Base-by-base conservation (phyloP, 1,140 invertebrate genomes). In the Micrasema minimum region DNA sequence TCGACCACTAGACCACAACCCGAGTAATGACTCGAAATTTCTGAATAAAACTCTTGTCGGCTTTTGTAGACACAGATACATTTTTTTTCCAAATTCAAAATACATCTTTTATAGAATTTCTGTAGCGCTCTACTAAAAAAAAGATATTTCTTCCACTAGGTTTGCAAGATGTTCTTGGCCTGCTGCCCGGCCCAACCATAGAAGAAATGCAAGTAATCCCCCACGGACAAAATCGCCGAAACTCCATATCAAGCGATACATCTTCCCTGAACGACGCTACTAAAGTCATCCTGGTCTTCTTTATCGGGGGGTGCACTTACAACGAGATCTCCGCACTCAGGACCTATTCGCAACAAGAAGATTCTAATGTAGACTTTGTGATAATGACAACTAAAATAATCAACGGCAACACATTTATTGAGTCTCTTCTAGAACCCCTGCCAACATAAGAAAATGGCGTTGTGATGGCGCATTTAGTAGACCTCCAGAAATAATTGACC, bases 231-330 rank as follows among this genome's bases (percentile, higher is more conserved):
- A 82, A 82, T 7, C 81, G 86, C 2, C 80, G 86, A 9, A 84
- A 87, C 69, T 89, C 88, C 1, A 86, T 89, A 43, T 87, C 87
- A 0, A 90, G 88, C 70, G 87, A 91, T 75, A 88, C 86, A 69
- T 91, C 90, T 0, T 84, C 86, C 51, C 86, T 87, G 7, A 74
- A 79, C n/a, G 91, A 94, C 70, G 87, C 87, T 50, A 88, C 91
- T 0, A 89, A 89, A 77, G 90, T 96, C 0, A 91, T 96, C n/a
- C 80, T 99, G 4, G 94, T 99, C 0, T 96, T 97, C 79, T 98
- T 98, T 79, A 90, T 99, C 18, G 97, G 97, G 10, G 97, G 97
- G 2, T 96, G 96, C 79, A 99, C 97, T 0, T 98, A 92, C 85
- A 93, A 96, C 2, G 97, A 99, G 83, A 91, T 99, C 76, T 95